Evolutionary conservation across 1,140 invertebrate species (phyloP).

Genomic region (Drosophila albomicans): DNA sequence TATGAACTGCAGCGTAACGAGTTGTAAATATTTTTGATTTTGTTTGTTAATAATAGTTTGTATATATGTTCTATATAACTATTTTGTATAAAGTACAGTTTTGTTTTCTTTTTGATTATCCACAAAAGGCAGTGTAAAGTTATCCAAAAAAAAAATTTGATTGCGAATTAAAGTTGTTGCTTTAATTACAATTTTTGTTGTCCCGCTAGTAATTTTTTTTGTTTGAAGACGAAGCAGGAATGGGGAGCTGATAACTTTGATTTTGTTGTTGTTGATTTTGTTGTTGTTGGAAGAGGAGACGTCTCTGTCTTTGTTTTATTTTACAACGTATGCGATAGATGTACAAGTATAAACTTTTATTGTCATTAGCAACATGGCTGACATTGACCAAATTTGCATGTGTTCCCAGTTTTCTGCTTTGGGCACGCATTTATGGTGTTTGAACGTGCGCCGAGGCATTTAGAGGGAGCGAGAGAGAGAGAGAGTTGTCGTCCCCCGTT

Average conservation of each 20-base stretch:
- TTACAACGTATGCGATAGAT: slow-evolving; percentile 84
- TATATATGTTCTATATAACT: slow-evolving; percentile 28
- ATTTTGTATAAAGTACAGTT: slow-evolving; percentile 54
- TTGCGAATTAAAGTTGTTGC: slow-evolving; percentile 23
- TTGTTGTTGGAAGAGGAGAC: slow-evolving; percentile 6
- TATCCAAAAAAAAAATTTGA: slow-evolving; percentile 59
- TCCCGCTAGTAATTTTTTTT: slow-evolving; percentile 1
- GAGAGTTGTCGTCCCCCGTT: not conserved
- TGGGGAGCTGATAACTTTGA: slow-evolving; percentile 5
- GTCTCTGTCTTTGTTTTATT: slow-evolving; percentile 63
- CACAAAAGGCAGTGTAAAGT: slow-evolving; percentile 79
- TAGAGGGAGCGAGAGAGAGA: slow-evolving; percentile 25
- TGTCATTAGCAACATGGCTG: slow-evolving; percentile 75
- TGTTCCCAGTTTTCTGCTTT: slow-evolving; percentile 81
- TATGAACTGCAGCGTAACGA: not conserved
- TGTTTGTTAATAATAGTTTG: slow-evolving; percentile 44
- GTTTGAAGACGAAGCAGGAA: slow-evolving; percentile 6
- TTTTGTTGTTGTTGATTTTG: not conserved
- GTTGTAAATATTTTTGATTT: slow-evolving; percentile 38
- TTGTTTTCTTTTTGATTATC: slow-evolving; percentile 47
- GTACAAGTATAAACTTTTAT: slow-evolving; percentile 81
- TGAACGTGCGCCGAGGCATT: slow-evolving; percentile 73
- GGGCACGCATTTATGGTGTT: slow-evolving; percentile 84
- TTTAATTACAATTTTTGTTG: slow-evolving; percentile 36
- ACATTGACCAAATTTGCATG: slow-evolving; percentile 80